Conservation (phyloP, 1,140 invertebrate genomes). For the Drusus annulatus region DNA sequence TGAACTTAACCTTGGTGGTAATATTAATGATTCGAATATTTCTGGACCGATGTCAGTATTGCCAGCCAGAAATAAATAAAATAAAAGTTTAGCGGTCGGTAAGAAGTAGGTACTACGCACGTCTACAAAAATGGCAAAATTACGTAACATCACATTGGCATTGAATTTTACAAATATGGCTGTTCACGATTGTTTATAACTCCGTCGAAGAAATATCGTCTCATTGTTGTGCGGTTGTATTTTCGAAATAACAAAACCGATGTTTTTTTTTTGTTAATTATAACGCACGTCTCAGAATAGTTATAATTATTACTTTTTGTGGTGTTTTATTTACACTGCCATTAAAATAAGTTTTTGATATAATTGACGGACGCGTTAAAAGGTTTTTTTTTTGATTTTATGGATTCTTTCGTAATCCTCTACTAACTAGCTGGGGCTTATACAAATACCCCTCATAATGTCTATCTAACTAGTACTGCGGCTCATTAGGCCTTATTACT, state of each 20-base stretch:
- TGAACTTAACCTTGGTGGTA: neutral
- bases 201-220: conserved; percentile 19
- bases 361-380: too few species aligned
- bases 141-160: conserved; percentile 43
- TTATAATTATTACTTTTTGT: too few species aligned
- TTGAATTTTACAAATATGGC: conserved; percentile 43
- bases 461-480: too few species aligned
- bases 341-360: too few species aligned
- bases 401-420: too few species aligned
- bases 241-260: conserved; percentile 11
- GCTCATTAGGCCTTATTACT: too few species aligned
- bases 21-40: neutral
- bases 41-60: neutral
- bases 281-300: neutral
- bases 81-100: too few species aligned
- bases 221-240: conserved; percentile 16
- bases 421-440: too few species aligned
- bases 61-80: conserved; percentile 26
- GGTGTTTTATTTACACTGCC: too few species aligned
- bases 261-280: conserved; percentile 9
- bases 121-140: conserved; percentile 34
- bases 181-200: conserved; percentile 38
- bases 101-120: neutral
- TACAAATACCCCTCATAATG: too few species aligned
- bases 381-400: too few species aligned